Evolutionary conservation across 1,140 invertebrate genomes (phyloP).

Genomic region (Saccostrea echinata): DNA sequence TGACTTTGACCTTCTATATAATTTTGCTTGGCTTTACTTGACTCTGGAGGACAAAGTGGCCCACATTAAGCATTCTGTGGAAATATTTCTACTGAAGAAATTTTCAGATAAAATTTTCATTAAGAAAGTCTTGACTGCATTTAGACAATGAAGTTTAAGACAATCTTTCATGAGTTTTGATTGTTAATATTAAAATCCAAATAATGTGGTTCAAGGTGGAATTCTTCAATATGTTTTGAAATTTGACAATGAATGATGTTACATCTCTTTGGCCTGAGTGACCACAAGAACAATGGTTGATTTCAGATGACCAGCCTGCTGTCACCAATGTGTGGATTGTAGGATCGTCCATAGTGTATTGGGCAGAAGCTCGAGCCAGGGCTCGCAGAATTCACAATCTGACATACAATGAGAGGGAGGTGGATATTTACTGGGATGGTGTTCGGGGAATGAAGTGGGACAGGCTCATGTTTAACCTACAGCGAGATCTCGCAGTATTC

Average conservation of each 20-base stretch:
- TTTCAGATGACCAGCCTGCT: neutral
- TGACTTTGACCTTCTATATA: too few relatives aligned
- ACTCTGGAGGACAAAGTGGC: too few relatives aligned
- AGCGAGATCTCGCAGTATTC: neutral
- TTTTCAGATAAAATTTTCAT: too few relatives aligned
- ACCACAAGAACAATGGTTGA: neutral
- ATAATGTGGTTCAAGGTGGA: too few relatives aligned
- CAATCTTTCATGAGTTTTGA: too few relatives aligned
- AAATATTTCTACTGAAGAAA: too few relatives aligned
- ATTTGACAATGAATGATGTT: neutral
- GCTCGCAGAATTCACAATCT: slow-evolving; percentile 20
- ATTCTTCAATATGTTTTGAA: too few relatives aligned
- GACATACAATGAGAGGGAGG: neutral
- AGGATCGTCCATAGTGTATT: slow-evolving; percentile 47
- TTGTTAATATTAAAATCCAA: too few relatives aligned
- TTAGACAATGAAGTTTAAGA: too few relatives aligned
- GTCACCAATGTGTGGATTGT: slow-evolving; percentile 44
- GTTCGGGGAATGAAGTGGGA: slow-evolving; percentile 47
- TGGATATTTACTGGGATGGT: slow-evolving; percentile 43
- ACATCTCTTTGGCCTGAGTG: neutral
- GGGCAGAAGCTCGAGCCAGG: slow-evolving; percentile 40
- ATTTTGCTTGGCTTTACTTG: too few relatives aligned
- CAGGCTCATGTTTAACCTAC: slow-evolving; percentile 27
- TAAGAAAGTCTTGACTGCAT: too few relatives aligned
- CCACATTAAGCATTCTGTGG: too few relatives aligned